These are phyloP conservation scores for Hirtodrosophila alboralis DNA, from an alignment of 2,888 invertebrate species.

Conservation along the genomic window DNA sequence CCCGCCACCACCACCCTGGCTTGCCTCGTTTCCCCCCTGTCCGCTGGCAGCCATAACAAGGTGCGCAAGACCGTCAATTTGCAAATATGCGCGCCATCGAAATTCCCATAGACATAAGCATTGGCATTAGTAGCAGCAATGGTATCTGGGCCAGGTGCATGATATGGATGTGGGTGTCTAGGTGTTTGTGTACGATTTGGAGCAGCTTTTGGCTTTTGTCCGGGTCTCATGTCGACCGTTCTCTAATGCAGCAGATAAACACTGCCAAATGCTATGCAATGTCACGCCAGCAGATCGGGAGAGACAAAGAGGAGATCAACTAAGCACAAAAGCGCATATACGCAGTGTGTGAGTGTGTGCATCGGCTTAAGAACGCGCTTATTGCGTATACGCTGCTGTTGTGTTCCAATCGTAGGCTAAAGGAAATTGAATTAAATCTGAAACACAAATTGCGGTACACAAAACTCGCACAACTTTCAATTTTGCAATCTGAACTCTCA, in stretches of 20 bases:
- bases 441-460: constrained; percentile 21
- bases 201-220: constrained; percentile 17
- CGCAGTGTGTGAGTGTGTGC: background rate
- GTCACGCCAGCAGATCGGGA: constrained; percentile 41
- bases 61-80: constrained; percentile 56
- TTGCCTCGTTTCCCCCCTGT: constrained; percentile 1
- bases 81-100: constrained; percentile 71
- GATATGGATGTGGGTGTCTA: constrained; percentile 9
- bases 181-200: constrained; percentile 19
- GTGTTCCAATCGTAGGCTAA: constrained; percentile 4
- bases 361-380: constrained; percentile 30
- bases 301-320: background rate
- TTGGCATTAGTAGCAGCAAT: constrained; percentile 33
- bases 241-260: constrained; percentile 70
- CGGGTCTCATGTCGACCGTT: constrained; percentile 18
- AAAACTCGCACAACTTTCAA: constrained; percentile 8
- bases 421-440: constrained; percentile 58
- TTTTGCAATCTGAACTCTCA: constrained; percentile 23
- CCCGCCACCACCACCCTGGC: background rate
- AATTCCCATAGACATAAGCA: constrained; percentile 48
- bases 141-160: constrained; percentile 48
- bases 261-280: constrained; percentile 59
- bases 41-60: constrained; percentile 12
- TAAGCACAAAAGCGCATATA: too few relatives aligned
- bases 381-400: constrained; percentile 28